Base-by-base conservation (phyloP, 1,140 invertebrate genomes). In the Diorhabda elongata region DNA sequence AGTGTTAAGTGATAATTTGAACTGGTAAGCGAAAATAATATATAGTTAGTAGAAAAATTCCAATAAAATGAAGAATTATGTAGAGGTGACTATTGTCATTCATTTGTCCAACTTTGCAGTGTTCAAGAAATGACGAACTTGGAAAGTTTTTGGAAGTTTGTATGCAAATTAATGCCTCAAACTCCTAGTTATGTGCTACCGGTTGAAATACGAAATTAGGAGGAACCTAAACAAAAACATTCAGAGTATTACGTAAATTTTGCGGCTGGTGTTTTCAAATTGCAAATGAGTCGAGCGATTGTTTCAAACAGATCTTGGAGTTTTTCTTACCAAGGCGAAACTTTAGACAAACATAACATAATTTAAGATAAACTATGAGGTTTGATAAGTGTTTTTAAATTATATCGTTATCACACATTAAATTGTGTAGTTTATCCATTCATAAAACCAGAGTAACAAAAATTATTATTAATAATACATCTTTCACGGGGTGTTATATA, bases 121-220 rank as follows among this genome's bases (percentile, higher is more conserved):
- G 3, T 52, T 8, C 6, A 52, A 52, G n/a, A 52, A n/a, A 52
- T n/a, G 47, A 52, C n/a, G n/a, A 52, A 52, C 6, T 52, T 52
- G 47, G 6, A n/a, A n/a, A 52, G 47, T 52, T 52, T 52, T 52
- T 8, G 73, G 74, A 74, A 75, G 67, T 75, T 76, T 74, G 72
- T 74, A 78, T 77, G 77, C 71, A 77, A 78, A 78, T 77, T 62
- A 70, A 75, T 76, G 70, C 72, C 73, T 71, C 69, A 45, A 64
- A 69, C 64, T 69, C 67, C 68, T 63, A 45, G 66, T 74, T 67
- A 72, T 69, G 65, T 73, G 64, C 68, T 69, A 67, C 61, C 70
- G 47, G 61, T 65, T 66, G 72, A 69, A 69, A 72, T 69, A 74
- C 70, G 69, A 74, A 74, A 74, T 74, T 74, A 68, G 67, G 66